Base-by-base conservation (phyloP, 2,888 invertebrate species). In the Athalia cordata region DNA sequence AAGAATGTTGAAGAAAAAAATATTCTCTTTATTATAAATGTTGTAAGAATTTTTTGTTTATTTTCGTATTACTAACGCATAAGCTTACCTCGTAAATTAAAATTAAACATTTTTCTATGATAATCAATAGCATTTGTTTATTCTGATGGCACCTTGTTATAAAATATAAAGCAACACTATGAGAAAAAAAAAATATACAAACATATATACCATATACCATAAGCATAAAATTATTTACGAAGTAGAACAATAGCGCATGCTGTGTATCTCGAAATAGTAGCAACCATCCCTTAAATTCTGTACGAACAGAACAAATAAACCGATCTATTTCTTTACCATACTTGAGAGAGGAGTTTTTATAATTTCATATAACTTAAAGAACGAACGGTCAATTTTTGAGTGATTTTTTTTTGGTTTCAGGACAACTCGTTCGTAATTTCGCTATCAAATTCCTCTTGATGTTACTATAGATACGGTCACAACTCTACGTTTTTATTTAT, bases 41-140 rank as follows among this genome's bases (percentile, higher is more conserved):
- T 88, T 89, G 86, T 86, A 86, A 87, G 86, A 87, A 86, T 86
- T 84, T 83, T 87, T 87, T 83, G 84, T 88, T 88, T 89, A 84
- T 87, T 82, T 86, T 86, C 84, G 86, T 89, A 88, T 89, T 87
- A 89, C 85, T 89, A 88, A 88, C 85, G 83, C 84, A 85, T 88
- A 88, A 89, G 89, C 85, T 86, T 86, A 86, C 86, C 81, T 84
- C 85, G 83, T 88, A 86, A 88, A 89, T 89, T 87, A 89, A 86
- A 88, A 89, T 89, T 87, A 89, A 89, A 89, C 83, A 84, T 87
- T 88, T 89, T 88, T 89, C 86, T 87, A 87, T 86, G 83, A 84
- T 84, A 82, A 77, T 79, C 79, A 76, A 77, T 59, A 78, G 64
- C 80, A 77, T 78, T 82, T 81, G 76, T 82, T 83, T 81, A 83